These are phyloP conservation scores for Cyclina sinensis DNA, from an alignment of 1,140 invertebrate species.

Conservation along the genomic window DNA sequence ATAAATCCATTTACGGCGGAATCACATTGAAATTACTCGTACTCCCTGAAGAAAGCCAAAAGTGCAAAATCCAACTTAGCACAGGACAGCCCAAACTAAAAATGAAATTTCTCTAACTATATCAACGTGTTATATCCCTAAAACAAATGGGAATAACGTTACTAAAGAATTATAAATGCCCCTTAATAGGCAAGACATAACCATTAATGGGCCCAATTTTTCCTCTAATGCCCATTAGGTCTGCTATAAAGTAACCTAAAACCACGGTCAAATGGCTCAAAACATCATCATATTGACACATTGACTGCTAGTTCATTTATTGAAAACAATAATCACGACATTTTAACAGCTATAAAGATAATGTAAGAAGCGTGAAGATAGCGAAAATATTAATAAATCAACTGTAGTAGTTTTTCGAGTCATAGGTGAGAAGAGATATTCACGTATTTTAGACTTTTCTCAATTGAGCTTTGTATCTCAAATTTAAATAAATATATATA, in stretches of 20 bases:
- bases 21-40: neutral
- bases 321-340: conserved; percentile 63
- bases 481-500: too few relatives aligned
- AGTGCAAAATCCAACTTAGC: conserved; percentile 46
- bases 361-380: conserved; percentile 13
- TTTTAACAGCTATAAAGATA: conserved; percentile 62
- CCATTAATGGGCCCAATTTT: conserved; percentile 64
- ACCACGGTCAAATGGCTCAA: conserved; percentile 64
- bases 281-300: conserved; percentile 67
- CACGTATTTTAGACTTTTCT: too few relatives aligned
- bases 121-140: conserved; percentile 53
- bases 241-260: conserved; percentile 64
- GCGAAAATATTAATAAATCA: conserved; percentile 35
- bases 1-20: neutral
- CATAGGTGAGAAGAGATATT: neutral
- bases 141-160: conserved; percentile 67
- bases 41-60: conserved; percentile 35
- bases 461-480: too few relatives aligned
- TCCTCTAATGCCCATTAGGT: conserved; percentile 64
- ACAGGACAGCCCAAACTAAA: conserved; percentile 6
- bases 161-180: conserved; percentile 69
- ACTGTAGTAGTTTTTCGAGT: neutral
- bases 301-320: conserved; percentile 62
- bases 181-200: conserved; percentile 66
- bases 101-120: conserved; percentile 50